These are phyloP conservation scores for Allacma fusca DNA, from an alignment of 2,888 invertebrate species.

Conservation along the genomic window DNA sequence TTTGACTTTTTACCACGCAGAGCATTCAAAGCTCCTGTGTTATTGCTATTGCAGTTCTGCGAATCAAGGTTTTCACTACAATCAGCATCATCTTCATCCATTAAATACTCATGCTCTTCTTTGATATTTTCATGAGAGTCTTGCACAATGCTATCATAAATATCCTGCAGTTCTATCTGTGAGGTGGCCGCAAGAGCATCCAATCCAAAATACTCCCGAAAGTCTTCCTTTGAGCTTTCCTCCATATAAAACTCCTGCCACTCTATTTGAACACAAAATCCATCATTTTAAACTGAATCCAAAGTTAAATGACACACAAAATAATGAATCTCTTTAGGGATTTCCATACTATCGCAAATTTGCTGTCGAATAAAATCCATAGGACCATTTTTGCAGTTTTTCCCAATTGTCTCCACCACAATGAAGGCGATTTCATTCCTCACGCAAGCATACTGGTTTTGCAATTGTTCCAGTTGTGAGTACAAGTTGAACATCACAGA, in stretches of 20 bases:
- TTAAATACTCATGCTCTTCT: neutral
- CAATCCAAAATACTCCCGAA: slow-evolving; percentile 25
- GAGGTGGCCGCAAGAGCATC: slow-evolving; percentile 28
- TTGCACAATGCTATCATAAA: neutral
- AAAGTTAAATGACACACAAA: too few species aligned
- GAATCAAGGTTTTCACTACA: neutral
- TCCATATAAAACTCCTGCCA: slow-evolving; percentile 36
- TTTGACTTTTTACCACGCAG: neutral
- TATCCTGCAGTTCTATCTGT: neutral
- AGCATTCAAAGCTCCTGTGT: too few species aligned
- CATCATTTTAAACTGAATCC: neutral
- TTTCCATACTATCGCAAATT: slow-evolving; percentile 48
- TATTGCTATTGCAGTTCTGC: neutral
- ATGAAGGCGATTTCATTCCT: slow-evolving; percentile 55
- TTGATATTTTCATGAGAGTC: neutral
- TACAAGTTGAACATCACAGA: slow-evolving; percentile 51
- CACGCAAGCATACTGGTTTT: slow-evolving; percentile 48
- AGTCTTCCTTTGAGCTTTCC: slow-evolving; percentile 31
- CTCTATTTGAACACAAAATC: slow-evolving; percentile 1
- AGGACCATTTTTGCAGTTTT: slow-evolving; percentile 50
- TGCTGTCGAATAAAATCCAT: slow-evolving; percentile 55
- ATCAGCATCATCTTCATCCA: neutral
- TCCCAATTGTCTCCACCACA: slow-evolving; percentile 51
- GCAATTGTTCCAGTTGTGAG: slow-evolving; percentile 46
- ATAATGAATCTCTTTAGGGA: too few species aligned